Base-by-base conservation (phyloP, 92 coral and sea anemone species). In the Chrysogorgia sp. region DNA sequence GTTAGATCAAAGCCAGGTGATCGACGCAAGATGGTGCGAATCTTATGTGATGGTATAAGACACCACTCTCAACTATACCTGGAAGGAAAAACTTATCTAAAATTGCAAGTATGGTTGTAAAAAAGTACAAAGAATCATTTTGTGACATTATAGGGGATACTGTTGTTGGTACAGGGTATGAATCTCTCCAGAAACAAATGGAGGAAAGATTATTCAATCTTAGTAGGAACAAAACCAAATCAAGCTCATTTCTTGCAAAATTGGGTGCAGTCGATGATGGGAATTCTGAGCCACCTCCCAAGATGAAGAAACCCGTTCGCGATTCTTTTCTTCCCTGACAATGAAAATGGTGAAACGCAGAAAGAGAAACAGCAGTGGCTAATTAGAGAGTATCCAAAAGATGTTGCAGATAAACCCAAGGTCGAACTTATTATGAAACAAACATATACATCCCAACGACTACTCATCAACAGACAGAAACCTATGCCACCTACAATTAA, bases 71-170 rank as follows among this genome's bases (percentile, higher is more conserved):
- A n/a, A n/a, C n/a, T n/a, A n/a, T 66, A 52, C 29, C 74, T 3
- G 74, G 74, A 23, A 66, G 74, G 40, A 66, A 66, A 19, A 66
- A 66, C 70, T 63, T 63, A 45, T 63, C 70, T 25, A 63, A 63
- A 63, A 63, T 63, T 34, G 74, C 55, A 22, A 66, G 53, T 22
- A 66, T 23, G 26, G 34, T 63, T 63, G 70, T 63, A 45, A 32
- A 40, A 30, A 63, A 63, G 34, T 32, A 63, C n/a, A n/a, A n/a
- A n/a, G n/a, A n/a, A n/a, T n/a, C n/a, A n/a, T n/a, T n/a, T n/a
- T n/a, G n/a, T n/a, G 41, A 63, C 30, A 23, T 30, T 45, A 32
- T 63, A 30, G 70, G 30, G 14, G 70, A 30, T 31, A 63, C 23
- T 9, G 45, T 63, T 31, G 47, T 63, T 63, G 70, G 70, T 19